Evolutionary conservation across 2,797 vertebrate species (phyloP), one percentile per base, ranked within the genome.

Genomic region (Sebastes taczanowskii): DNA sequence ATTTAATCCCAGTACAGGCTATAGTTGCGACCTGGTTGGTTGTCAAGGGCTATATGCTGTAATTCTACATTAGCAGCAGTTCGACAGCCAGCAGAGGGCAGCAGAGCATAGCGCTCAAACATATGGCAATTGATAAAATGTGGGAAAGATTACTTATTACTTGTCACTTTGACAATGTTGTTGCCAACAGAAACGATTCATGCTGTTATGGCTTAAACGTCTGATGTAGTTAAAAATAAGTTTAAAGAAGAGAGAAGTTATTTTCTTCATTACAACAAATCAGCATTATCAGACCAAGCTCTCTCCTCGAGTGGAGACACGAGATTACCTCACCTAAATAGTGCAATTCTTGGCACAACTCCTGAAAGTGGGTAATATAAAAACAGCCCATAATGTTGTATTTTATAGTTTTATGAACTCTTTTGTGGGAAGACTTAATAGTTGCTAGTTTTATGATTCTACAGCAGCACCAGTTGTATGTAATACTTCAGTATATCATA

Each of bases 71-170:
- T 11, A 42, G 22, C 13, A 69, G 55, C 53, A 30, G 59, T 65
- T 32, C 7, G 2, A 64, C n/a, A 58, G 29, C 82, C 87, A 88
- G 71, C 71, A 91, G 91, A 78, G 82, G 81, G 82, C 84, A 82
- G 71, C 71, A 78, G 3, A 70, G 25, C 23, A 11, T 11, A 20
- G 68, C 22, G 42, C 2, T 67, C 5, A 77, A 34, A 74, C 65
- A 64, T 10, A 8, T 3, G n/a, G 11, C 25, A 32, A 20, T 3
- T 7, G 8, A 18, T 30, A 7, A 58, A 59, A 23, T 67, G 23
- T 16, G 27, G 30, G 6, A 38, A 22, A 11, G 38, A 42, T 42
- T 29, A 16, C 38, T 23, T 56, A n/a, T 6, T 14, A n/a, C 7
- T 14, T 10, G 5, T 34, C 23, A 65, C 11, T 60, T 42, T 30